Base-by-base conservation (phyloP, 37 sponge, comb jelly and placozoan genomes). In the Cladorhizidae sp. region DNA sequence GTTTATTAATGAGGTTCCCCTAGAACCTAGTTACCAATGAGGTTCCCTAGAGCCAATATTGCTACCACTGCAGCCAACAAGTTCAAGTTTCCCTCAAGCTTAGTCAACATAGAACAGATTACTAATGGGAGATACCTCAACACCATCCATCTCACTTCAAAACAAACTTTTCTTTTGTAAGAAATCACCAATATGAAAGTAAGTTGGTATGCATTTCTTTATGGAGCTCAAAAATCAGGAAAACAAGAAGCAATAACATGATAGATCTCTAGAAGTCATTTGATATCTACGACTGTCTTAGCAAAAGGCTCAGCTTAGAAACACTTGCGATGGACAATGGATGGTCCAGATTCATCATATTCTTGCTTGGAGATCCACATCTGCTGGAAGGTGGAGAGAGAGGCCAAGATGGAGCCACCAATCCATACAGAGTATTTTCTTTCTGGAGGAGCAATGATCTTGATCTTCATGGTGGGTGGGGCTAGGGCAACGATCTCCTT, bases 301-400 rank as follows among this genome's bases (percentile, higher is more conserved):
- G 32, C 29, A 67, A 61, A 28, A 61, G n/a, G 50, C 20, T 36
- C 7, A 3, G 65, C 54, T 89, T 96, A 98, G 95, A 98, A 98
- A 93, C 99, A 98, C 80, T 98, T 98, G 83, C 99, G 89, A 85
- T 98, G 99, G 68, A 96, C 99, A 75, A 98, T 98, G 89, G 92
- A 88, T 68, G 99, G 99, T 25, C 99, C 99, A 83, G 94, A 93
- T 51, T 98, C 99, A 74, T 98, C 99, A 49, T 98, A 98, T 59
- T 98, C 99, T 76, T 98, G 99, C 84, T 96, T 98, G 88, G 92
- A 90, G 93, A 98, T 98, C 99, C 97, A 96, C 99, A 98, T 98
- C 87, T 96, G 97, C 77, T 98, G 97, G 97, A 98, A 98, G 86
- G 99, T 98, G 62, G 97, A 96, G 40, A 96, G 97, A 29, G 96